A percentile compares a stretch with the other conserved stretches of the same genome.
These are phyloP conservation scores for Uloborus diversus DNA, from an alignment of 1,140 invertebrate genomes.

Conservation along the genomic window DNA sequence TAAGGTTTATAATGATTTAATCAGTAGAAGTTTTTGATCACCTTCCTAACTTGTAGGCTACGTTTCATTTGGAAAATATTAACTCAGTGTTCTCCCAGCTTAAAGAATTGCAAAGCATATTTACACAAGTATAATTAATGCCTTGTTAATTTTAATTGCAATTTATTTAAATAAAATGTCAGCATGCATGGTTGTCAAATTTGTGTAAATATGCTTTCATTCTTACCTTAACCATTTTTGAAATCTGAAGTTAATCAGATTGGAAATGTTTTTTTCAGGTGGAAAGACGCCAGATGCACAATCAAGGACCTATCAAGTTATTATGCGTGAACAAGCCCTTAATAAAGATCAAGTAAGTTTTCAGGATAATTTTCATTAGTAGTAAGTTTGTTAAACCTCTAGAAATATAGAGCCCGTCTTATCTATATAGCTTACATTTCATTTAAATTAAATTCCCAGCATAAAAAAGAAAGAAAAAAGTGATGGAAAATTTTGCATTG, in stretches of 20 bases:
- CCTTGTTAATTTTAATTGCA: not conserved
- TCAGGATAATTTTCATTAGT: not conserved
- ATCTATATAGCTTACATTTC: too few relatives aligned
- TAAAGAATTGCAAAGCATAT: conserved; percentile 8
- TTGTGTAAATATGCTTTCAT: conserved; percentile 33
- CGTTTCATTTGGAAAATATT: too few relatives aligned
- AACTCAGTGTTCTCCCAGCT: conserved; percentile 44
- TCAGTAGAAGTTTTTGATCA: too few relatives aligned
- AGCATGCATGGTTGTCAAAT: not conserved
- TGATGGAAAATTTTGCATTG: too few relatives aligned
- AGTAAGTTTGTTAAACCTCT: not conserved
- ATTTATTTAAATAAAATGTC: not conserved
- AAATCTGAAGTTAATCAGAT: conserved; percentile 8
- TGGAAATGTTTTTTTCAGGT: conserved; percentile 72
- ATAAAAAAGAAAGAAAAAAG: too few relatives aligned
- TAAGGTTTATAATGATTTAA: too few relatives aligned
- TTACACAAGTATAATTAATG: conserved; percentile 5
- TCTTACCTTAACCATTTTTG: not conserved
- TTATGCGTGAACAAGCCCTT: conserved; percentile 94
- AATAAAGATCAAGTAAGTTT: conserved; percentile 88
- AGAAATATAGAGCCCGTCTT: too few relatives aligned
- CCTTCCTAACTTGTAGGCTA: too few relatives aligned
- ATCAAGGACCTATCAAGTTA: conserved; percentile 93
- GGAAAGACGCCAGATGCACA: conserved; percentile 97
- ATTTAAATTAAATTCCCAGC: too few relatives aligned